Conservation (phyloP, 2,113 vertebrate species). For the Atherinomorus stipes region DNA sequence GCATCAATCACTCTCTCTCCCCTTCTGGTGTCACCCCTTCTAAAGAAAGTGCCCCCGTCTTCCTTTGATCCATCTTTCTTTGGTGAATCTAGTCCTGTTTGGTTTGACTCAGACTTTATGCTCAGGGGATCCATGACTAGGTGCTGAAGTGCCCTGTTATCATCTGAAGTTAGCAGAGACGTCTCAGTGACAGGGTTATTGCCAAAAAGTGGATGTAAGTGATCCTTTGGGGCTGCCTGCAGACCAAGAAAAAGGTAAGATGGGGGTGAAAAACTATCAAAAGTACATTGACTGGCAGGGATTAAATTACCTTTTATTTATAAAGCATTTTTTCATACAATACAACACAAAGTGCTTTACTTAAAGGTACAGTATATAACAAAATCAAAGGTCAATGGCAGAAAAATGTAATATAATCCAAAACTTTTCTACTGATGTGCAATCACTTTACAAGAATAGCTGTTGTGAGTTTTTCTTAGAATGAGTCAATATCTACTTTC, state of each 20-base stretch:
- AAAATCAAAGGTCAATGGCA: no score
- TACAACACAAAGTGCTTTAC: no score
- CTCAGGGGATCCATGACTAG: neutral
- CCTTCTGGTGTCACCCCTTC: no score
- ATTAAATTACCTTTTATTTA: no score
- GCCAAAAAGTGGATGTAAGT: neutral
- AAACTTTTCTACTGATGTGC: no score
- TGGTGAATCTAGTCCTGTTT: neutral
- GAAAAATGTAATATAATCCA: no score
- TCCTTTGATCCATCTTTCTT: neutral
- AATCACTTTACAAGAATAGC: no score
- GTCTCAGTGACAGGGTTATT: neutral
- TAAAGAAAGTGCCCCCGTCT: rapidly evolving
- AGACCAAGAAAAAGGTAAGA: neutral
- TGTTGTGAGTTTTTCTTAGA: no score
- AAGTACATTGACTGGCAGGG: neutral
- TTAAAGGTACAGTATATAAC: no score
- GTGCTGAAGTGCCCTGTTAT: neutral
- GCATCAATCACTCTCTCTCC: rapidly evolving
- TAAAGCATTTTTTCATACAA: no score
- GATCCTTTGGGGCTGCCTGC: neutral
- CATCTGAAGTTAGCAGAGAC: rapidly evolving
- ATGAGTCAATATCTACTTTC: no score
- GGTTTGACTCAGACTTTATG: neutral
- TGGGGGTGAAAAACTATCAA: neutral